Evolutionary conservation across 1,140 invertebrate genomes (phyloP).

Genomic region (Drosophila trapezifrons): DNA sequence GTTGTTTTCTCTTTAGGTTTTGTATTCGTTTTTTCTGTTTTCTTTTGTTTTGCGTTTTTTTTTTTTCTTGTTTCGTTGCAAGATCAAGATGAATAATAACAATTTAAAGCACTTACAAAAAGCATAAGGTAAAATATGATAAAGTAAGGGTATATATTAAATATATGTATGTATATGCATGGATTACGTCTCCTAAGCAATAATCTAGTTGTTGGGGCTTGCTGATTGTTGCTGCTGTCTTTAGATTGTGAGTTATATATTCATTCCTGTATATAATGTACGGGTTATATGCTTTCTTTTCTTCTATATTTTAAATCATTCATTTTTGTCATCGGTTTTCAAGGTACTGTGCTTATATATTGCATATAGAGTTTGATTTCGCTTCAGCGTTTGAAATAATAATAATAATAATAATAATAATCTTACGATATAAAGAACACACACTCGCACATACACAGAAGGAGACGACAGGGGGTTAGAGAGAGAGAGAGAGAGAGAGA

Average conservation of each 20-base stretch:
- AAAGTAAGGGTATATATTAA: conserved; percentile 50
- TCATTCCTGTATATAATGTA: conserved; percentile 30
- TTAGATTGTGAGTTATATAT: conserved; percentile 5
- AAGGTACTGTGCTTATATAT: conserved; percentile 57
- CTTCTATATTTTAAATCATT: conserved; percentile 9
- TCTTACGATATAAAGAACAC: conserved; percentile 12
- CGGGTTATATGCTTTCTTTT: conserved; percentile 5
- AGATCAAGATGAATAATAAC: conserved; percentile 76
- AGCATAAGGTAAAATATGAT: conserved; percentile 54
- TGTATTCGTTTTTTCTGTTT: conserved; percentile 27
- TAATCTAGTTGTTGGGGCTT: conserved; percentile 30
- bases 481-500: conserved; percentile 4
- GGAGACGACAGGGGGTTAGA: background rate
- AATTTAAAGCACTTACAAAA: conserved; percentile 77
- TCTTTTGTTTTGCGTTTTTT: conserved; percentile 32
- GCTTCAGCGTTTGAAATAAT: conserved; percentile 31
- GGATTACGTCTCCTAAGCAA: conserved; percentile 8
- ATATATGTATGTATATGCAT: conserved; percentile 44
- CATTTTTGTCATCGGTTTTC: conserved; percentile 14
- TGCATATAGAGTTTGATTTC: conserved; percentile 50
- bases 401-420: conserved; percentile 37
- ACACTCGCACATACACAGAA: conserved; percentile 17
- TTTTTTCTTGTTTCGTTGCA: conserved; percentile 42
- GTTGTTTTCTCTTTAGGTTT: conserved; percentile 12
- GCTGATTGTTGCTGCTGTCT: conserved; percentile 16